phyloP scores from a whole-genome alignment of 2,113 vertebrate species.

The Lasiurus borealis region DNA sequence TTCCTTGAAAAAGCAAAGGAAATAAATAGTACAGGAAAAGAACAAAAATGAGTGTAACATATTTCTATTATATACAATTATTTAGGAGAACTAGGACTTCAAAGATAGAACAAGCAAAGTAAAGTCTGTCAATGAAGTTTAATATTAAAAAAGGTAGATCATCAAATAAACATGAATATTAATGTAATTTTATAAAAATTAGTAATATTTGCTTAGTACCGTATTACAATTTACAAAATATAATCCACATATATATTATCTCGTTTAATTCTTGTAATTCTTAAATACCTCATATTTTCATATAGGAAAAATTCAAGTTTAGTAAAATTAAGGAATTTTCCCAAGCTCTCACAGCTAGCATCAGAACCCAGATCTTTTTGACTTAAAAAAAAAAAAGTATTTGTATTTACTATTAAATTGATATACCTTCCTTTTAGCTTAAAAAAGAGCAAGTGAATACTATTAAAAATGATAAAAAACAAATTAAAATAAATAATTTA shows the following conservation, averaged over 20 bases:
- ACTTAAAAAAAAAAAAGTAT: neutral
- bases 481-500: constrained; percentile 1
- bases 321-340: constrained; percentile 12
- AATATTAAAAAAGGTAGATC: neutral
- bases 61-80: constrained; percentile 12
- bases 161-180: neutral
- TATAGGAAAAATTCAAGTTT: constrained; percentile 22
- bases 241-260: neutral
- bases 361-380: neutral
- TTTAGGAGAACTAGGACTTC: constrained; percentile 20
- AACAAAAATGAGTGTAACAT: neutral
- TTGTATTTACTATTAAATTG: neutral
- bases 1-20: constrained; percentile 42
- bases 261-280: constrained; percentile 13
- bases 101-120: constrained; percentile 23
- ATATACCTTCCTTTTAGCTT: constrained; percentile 15
- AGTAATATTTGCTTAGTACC: constrained; percentile 14
- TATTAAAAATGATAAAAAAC: neutral
- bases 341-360: neutral
- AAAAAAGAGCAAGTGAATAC: neutral
- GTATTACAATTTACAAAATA: constrained; percentile 26
- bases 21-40: neutral
- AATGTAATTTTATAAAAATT: constrained; percentile 43
- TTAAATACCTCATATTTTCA: constrained; percentile 8
- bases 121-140: neutral